A percentile compares a stretch with the other conserved stretches of the same genome.
Conservation (phyloP, 2,113 vertebrate species). For the Embiotoca jacksoni region DNA sequence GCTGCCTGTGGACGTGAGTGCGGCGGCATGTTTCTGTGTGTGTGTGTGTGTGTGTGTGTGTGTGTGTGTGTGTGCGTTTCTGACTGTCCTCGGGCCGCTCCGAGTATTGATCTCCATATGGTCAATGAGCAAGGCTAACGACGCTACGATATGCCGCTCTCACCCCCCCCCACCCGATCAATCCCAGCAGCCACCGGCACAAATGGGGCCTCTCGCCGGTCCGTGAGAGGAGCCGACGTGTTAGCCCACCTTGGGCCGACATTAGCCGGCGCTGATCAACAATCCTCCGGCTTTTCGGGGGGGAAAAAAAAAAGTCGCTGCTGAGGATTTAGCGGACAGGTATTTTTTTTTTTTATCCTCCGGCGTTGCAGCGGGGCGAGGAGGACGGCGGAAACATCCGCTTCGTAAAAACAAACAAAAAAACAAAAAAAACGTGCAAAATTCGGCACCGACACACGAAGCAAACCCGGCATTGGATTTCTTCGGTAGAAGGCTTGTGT, state of each 20-base stretch:
- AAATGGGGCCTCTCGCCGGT: constrained; percentile 50
- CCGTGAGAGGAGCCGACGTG: constrained; percentile 39
- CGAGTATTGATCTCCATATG: constrained; percentile 79
- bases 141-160: constrained; percentile 70
- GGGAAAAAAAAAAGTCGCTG: not conserved
- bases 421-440: constrained; percentile 4
- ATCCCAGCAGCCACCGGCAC: constrained; percentile 56
- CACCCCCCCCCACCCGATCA: constrained; percentile 65
- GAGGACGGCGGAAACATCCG: not conserved
- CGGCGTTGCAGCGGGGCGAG: not conserved
- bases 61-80: constrained; percentile 29
- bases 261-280: constrained; percentile 49
- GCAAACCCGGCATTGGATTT: constrained; percentile 54
- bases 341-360: not conserved
- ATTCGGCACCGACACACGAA: not conserved
- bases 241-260: constrained; percentile 50
- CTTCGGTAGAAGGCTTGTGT: constrained; percentile 57
- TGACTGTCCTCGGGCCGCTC: constrained; percentile 67
- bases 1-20: constrained; percentile 49
- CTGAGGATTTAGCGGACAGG: constrained; percentile 33
- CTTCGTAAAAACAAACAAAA: constrained; percentile 8
- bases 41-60: constrained; percentile 11
- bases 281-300: constrained; percentile 17
- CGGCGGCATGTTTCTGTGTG: constrained; percentile 33
- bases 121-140: constrained; percentile 80